Base-by-base conservation (phyloP, 2,888 invertebrate species). In the Ptilodon capucinus region DNA sequence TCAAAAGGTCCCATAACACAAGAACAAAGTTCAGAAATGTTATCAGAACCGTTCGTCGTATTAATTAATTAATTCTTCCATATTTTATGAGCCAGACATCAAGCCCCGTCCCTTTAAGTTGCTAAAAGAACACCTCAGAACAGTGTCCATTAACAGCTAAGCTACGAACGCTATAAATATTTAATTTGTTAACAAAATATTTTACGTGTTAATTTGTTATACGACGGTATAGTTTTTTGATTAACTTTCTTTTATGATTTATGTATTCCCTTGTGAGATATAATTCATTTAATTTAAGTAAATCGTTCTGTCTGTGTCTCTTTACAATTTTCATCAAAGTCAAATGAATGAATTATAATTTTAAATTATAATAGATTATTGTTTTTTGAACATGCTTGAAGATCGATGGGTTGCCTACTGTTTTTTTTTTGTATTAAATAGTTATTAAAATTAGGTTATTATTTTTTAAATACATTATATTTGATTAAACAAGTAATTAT, bases 1-100 rank as follows among this genome's bases (percentile, higher is more conserved):
- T 32, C 14, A 40, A 40, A 34, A 57, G 52, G 34, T 36, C 19
- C 18, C 2, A 39, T 34, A 30, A 23, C 51, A 46, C 56, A 64
- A 59, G 58, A 64, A 63, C 56, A 57, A 60, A 61, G 58, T 65
- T 56, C 54, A 56, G 54, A 60, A 67, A 65, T 67, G 60, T 62
- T 63, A 64, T 68, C 65, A 34, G 44, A 53, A 62, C 62, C 53
- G 56, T 53, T 38, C 56, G 34, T 49, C n/a, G 48, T 50, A 46
- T 75, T 75, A 62, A 72, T 79, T 84, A 83, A 84, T 86, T 84
- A 84, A 85, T 81, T 81, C 83, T 66, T 71, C 46, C 60, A 76
- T 79, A 79, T 75, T 79, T 79, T 78, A 76, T 75, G 64, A 71
- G 70, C 60, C 61, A 64, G 68, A 48, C 68, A 66, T 64, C 65